These are phyloP conservation scores for Hecatera dysodea DNA, from an alignment of 2,888 invertebrate species.

Conservation along the genomic window DNA sequence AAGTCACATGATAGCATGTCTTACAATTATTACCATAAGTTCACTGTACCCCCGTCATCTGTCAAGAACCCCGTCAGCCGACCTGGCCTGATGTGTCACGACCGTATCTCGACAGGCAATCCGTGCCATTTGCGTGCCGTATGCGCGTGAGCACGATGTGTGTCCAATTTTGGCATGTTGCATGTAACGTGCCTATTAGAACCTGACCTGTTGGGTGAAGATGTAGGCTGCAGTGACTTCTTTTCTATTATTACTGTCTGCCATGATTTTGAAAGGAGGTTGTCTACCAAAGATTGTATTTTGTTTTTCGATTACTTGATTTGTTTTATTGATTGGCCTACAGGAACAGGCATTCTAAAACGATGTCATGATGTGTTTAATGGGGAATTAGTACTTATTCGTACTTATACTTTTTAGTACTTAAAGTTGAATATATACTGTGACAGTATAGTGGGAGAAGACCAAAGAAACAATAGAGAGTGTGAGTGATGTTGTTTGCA, in stretches of 20 bases:
- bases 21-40: neutral
- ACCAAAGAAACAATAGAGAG: too few species aligned
- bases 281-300: neutral
- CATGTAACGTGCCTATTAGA: constrained; percentile 50
- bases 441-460: too few species aligned
- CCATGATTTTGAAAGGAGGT: constrained; percentile 37
- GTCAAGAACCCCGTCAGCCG: neutral
- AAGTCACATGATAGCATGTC: too few species aligned
- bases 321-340: neutral
- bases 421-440: too few species aligned
- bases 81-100: constrained; percentile 22
- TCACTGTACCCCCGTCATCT: neutral
- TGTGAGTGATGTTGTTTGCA: too few species aligned
- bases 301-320: too few species aligned
- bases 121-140: constrained; percentile 52
- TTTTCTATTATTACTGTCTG: constrained; percentile 22
- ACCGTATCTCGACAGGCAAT: constrained; percentile 17
- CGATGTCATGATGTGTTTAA: too few species aligned
- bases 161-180: constrained; percentile 54
- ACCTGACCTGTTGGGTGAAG: constrained; percentile 36
- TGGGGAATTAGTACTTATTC: too few species aligned
- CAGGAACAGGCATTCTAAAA: neutral
- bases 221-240: constrained; percentile 55
- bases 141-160: constrained; percentile 43
- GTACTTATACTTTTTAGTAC: too few species aligned